These are phyloP conservation scores for Latheticus oryzae DNA, from an alignment of 2,888 invertebrate species.

Conservation along the genomic window DNA sequence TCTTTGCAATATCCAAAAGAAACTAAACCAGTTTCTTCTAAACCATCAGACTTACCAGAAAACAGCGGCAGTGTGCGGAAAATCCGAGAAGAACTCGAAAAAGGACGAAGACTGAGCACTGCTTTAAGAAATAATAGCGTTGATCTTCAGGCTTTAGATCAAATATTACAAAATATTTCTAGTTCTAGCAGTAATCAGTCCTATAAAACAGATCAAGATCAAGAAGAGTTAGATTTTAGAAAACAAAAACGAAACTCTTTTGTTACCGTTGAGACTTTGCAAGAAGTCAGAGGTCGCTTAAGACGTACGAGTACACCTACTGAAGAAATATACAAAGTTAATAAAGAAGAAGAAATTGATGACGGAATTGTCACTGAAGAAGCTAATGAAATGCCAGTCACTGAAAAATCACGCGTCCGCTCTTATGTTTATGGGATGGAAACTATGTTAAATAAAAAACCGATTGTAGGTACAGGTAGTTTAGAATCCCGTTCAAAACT, in stretches of 20 bases:
- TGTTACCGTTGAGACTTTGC: slow-evolving; percentile 71
- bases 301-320: slow-evolving; percentile 68
- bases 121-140: slow-evolving; percentile 69
- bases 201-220: slow-evolving; percentile 51
- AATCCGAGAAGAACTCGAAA: slow-evolving; percentile 69
- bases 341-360: slow-evolving; percentile 59
- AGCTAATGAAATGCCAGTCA: slow-evolving; percentile 35
- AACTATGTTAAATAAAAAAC: slow-evolving; percentile 57
- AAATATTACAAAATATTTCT: slow-evolving; percentile 65
- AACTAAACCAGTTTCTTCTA: slow-evolving; percentile 37
- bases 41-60: slow-evolving; percentile 62
- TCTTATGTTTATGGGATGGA: slow-evolving; percentile 67
- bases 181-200: slow-evolving; percentile 48
- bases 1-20: slow-evolving; percentile 76
- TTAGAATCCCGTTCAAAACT: slow-evolving; percentile 66
- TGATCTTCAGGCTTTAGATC: slow-evolving; percentile 68
- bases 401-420: slow-evolving; percentile 58
- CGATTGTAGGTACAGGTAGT: slow-evolving; percentile 64
- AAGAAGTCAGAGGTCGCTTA: slow-evolving; percentile 71
- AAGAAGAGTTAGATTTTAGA: slow-evolving; percentile 49
- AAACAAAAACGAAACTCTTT: slow-evolving; percentile 66
- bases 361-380: slow-evolving; percentile 67
- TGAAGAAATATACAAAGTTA: slow-evolving; percentile 55
- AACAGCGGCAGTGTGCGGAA: slow-evolving; percentile 69
- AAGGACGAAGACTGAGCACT: slow-evolving; percentile 67